These are phyloP conservation scores for Myripristis murdjan DNA, from an alignment of 2,797 vertebrate species.

Conservation along the genomic window DNA sequence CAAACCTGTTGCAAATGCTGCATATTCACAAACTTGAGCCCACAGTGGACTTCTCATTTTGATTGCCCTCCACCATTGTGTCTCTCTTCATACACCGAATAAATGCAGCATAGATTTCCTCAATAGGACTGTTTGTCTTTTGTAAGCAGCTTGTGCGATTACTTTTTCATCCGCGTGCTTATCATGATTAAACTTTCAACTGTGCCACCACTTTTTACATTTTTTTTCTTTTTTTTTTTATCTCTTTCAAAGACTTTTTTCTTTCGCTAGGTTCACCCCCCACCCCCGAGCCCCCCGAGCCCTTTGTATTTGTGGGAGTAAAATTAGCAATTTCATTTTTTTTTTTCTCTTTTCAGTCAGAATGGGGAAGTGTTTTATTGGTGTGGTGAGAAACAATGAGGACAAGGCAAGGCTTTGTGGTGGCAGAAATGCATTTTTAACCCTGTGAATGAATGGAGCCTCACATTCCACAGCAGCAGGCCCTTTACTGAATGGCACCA, in stretches of 20 bases:
- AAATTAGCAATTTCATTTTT: conserved; percentile 71
- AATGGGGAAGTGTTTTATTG: conserved; percentile 81
- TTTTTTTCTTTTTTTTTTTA: no score
- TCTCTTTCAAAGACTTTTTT: conserved; percentile 45
- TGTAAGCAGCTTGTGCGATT: conserved; percentile 56
- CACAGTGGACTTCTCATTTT: conserved; percentile 37
- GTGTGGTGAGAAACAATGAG: conserved; percentile 81
- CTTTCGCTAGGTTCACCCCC: conserved; percentile 25
- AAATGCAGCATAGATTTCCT: conserved; percentile 54
- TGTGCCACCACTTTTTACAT: conserved; percentile 36
- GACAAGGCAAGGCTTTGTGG: conserved; percentile 86
- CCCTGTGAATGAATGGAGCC: conserved; percentile 85
- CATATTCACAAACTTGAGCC: conserved; percentile 30
- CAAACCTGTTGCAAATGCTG: conserved; percentile 25
- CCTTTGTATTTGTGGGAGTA: conserved; percentile 54
- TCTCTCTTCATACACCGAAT: conserved; percentile 48
- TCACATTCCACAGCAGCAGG: conserved; percentile 86
- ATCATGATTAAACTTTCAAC: conserved; percentile 74
- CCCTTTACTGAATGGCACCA: conserved; percentile 80
- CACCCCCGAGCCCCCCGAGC: background rate
- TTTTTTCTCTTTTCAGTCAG: conserved; percentile 56
- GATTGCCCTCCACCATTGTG: conserved; percentile 42
- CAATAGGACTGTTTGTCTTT: conserved; percentile 70
- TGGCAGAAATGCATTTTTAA: conserved; percentile 85
- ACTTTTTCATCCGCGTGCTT: conserved; percentile 54